phyloP scores from a whole-genome alignment of 1,140 invertebrate species.

The Watersipora subatra region DNA sequence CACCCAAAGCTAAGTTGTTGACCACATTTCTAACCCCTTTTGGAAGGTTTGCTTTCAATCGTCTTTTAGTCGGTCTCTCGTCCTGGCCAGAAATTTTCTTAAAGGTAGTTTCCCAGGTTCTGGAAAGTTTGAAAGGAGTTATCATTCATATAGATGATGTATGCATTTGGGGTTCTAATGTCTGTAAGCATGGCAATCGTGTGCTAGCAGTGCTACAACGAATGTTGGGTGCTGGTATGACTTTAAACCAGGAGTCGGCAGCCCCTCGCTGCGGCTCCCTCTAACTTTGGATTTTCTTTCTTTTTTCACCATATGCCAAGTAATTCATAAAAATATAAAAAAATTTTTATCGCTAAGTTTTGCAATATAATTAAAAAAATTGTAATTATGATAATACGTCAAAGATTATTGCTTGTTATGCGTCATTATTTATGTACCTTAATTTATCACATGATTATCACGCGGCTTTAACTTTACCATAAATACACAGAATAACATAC shows the following conservation, averaged over 20 bases:
- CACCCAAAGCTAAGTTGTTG: slow-evolving; percentile 16
- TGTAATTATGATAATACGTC: too few species aligned
- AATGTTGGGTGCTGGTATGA: slow-evolving; percentile 17
- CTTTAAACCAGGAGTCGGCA: slow-evolving; percentile 25
- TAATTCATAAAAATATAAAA: too few species aligned
- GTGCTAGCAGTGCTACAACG: slow-evolving; percentile 17
- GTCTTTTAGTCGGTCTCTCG: slow-evolving; percentile 37
- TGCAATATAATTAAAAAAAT: too few species aligned
- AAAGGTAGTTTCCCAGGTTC: slow-evolving; percentile 10
- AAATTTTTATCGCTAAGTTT: too few species aligned
- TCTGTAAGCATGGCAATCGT: slow-evolving; percentile 14
- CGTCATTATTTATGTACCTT: too few species aligned
- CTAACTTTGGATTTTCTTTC: too few species aligned
- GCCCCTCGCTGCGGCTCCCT: too few species aligned
- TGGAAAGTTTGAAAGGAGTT: slow-evolving; percentile 8
- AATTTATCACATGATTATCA: too few species aligned
- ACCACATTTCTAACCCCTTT: slow-evolving; percentile 41
- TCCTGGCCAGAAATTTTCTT: slow-evolving; percentile 15
- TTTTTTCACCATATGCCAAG: too few species aligned
- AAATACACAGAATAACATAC: too few species aligned
- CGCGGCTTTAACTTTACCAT: too few species aligned
- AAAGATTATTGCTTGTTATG: too few species aligned
- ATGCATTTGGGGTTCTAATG: slow-evolving; percentile 15
- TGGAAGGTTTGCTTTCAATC: slow-evolving; percentile 28
- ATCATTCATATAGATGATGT: slow-evolving; percentile 18